Conservation (phyloP, 1,140 invertebrate species). For the Drosophila littoralis region DNA sequence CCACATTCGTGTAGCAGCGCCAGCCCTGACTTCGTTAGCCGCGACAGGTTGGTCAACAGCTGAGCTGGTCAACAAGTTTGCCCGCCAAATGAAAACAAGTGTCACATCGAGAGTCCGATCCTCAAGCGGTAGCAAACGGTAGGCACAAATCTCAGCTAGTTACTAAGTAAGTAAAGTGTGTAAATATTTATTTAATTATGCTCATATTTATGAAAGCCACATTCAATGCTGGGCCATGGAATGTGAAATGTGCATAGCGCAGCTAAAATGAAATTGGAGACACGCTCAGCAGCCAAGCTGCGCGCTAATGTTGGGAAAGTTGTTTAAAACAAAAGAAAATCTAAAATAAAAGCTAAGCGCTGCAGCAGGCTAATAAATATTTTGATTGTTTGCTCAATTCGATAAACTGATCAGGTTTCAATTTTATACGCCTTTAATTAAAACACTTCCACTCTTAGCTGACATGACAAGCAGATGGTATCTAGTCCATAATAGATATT, state of each 20-base stretch:
- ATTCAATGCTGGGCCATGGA: conserved; percentile 52
- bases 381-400: too few species aligned
- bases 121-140: conserved; percentile 32
- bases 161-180: conserved; percentile 67
- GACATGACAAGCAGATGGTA: too few species aligned
- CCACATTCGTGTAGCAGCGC: not conserved
- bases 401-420: too few species aligned
- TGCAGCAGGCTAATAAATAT: not conserved
- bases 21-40: conserved; percentile 47
- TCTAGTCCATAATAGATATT: too few species aligned
- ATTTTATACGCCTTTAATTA: too few species aligned
- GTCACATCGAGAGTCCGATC: conserved; percentile 39
- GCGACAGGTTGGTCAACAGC: conserved; percentile 54
- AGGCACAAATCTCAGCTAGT: conserved; percentile 54
- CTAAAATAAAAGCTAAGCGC: not conserved
- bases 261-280: conserved; percentile 32
- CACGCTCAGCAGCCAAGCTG: conserved; percentile 12
- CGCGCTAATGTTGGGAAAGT: conserved; percentile 16
- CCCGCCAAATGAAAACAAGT: conserved; percentile 57
- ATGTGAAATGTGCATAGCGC: conserved; percentile 52
- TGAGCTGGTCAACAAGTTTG: conserved; percentile 51
- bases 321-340: not conserved
- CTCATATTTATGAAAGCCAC: conserved; percentile 71
- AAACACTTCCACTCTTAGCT: too few species aligned
- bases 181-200: conserved; percentile 82